Conservation (phyloP, 2,797 vertebrate genomes). For the Micromesistius poutassou region DNA sequence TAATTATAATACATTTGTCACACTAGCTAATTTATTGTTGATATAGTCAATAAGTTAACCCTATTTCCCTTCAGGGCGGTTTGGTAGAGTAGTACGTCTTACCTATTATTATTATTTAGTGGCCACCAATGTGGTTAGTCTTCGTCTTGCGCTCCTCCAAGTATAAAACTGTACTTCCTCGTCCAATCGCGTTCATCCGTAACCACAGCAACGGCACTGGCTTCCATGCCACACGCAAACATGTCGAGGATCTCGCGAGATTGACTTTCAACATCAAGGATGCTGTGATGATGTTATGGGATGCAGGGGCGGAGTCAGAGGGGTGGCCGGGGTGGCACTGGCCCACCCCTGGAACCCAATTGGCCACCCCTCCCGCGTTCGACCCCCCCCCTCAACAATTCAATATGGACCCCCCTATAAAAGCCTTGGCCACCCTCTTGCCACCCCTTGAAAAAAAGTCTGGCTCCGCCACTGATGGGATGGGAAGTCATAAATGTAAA, state of each 20-base stretch:
- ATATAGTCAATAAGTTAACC: not conserved
- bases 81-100: not conserved
- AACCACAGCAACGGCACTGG: slow-evolving; percentile 45
- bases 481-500: too few species aligned
- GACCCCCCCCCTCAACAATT: too few species aligned
- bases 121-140: not conserved
- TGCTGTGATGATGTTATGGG: not conserved
- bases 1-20: not conserved
- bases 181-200: slow-evolving; percentile 30
- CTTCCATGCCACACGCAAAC: not conserved
- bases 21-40: not conserved
- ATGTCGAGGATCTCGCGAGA: not conserved
- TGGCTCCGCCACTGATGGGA: too few species aligned
- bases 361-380: too few species aligned
- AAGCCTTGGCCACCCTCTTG: too few species aligned
- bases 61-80: not conserved
- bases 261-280: not conserved
- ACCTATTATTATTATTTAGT: not conserved
- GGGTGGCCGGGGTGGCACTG: too few species aligned
- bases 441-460: too few species aligned
- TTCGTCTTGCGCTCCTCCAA: not conserved
- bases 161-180: slow-evolving; percentile 8
- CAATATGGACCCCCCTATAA: too few species aligned
- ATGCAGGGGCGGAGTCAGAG: too few species aligned
- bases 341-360: too few species aligned